Conservation (phyloP, 2,113 vertebrate species). For the Monopterus albus region DNA sequence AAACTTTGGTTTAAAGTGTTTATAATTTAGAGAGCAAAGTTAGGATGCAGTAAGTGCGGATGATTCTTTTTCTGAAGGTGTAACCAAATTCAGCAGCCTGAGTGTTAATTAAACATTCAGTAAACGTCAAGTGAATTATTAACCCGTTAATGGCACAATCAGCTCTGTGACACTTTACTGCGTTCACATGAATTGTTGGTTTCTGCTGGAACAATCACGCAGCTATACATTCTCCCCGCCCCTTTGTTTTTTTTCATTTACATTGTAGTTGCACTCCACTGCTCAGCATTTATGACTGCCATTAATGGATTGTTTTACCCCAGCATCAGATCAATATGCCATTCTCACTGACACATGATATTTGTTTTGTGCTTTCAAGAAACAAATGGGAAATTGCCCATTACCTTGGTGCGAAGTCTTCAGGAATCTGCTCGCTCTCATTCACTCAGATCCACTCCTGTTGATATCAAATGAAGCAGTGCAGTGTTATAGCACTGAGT, state of each 20-base stretch:
- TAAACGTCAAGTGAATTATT: conserved; percentile 37
- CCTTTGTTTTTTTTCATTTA: conserved; percentile 7
- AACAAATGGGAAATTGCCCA: conserved; percentile 42
- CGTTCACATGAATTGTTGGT: conserved; percentile 16
- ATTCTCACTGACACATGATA: conserved; percentile 17
- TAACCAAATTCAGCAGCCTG: conserved; percentile 9
- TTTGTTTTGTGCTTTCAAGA: conserved; percentile 41
- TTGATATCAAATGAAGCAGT: conserved; percentile 55
- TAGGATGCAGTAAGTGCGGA: conserved; percentile 7
- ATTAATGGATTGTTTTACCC: conserved; percentile 46
- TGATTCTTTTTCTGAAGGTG: conserved; percentile 3
- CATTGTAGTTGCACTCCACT: conserved; percentile 26
- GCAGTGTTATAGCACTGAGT: conserved; percentile 11
- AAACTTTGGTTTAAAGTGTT: not conserved
- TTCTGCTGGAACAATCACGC: not conserved
- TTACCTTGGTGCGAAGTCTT: conserved; percentile 45
- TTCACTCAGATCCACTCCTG: conserved; percentile 22
- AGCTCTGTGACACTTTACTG: conserved; percentile 10
- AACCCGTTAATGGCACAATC: conserved; percentile 8
- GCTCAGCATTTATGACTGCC: conserved; percentile 43
- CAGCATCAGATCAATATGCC: conserved; percentile 53
- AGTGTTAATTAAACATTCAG: not conserved
- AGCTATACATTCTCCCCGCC: not conserved
- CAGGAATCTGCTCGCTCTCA: conserved; percentile 17
- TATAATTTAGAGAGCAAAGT: not conserved